Percentiles rank a stretch among this genome's conserved stretches.
Conservation (phyloP, 2,797 vertebrate genomes). For the Enteromius afrohamiltoni region DNA sequence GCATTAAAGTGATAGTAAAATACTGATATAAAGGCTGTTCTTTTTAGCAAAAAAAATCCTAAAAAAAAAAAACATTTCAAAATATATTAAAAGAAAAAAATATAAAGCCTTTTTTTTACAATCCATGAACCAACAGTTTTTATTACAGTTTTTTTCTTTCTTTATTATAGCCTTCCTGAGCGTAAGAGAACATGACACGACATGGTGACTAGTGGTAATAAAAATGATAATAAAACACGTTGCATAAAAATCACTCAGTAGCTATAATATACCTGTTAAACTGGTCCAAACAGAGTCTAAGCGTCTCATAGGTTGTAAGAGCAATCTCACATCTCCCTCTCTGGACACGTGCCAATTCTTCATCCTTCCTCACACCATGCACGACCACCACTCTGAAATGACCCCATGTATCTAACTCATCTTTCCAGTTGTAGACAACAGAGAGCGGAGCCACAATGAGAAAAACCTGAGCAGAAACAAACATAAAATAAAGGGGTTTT, state of each 20-base stretch:
- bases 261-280: conserved; percentile 85
- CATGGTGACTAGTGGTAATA: background rate
- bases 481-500: background rate
- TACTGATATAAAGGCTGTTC: background rate
- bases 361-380: conserved; percentile 89
- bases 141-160: background rate
- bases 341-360: conserved; percentile 84
- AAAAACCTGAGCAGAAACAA: conserved; percentile 79
- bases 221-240: background rate
- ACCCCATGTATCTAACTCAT: conserved; percentile 95
- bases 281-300: conserved; percentile 88
- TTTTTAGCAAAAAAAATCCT: background rate
- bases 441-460: conserved; percentile 94
- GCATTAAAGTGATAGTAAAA: background rate
- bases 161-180: background rate
- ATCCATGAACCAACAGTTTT: background rate
- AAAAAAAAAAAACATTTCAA: background rate
- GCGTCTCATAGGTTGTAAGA: conserved; percentile 91
- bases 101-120: background rate
- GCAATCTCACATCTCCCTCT: conserved; percentile 89
- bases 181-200: background rate
- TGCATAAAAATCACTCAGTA: background rate
- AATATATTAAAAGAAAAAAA: background rate
- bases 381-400: conserved; percentile 87
- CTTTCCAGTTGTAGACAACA: conserved; percentile 96